Evolutionary conservation across 2,888 invertebrate genomes (phyloP), one percentile per base, ranked within the genome.

Genomic region (Synergus itoensis): DNA sequence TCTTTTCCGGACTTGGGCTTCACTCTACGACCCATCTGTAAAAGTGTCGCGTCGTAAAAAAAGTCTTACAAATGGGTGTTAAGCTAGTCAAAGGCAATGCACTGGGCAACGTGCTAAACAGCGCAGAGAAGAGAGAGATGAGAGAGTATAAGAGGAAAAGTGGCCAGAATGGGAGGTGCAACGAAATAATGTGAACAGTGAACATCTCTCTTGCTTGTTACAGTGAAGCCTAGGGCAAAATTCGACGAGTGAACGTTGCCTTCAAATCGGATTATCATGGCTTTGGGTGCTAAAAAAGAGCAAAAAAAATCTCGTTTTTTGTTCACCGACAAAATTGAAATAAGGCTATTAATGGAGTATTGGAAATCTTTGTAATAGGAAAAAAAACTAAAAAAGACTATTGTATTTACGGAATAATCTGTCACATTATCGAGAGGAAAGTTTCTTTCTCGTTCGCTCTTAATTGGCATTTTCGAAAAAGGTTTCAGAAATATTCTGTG

Each of bases 51-150:
- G 64, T 18, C 81, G 77, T 83, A 82, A 85, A 86, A 85, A 86
- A 84, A 83, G 79, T 84, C 81, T 77, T 83, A 81, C 82, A 84
- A 86, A 86, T 85, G 84, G 83, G 81, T 81, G 82, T 83, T 82
- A 80, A 86, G 83, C 80, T 53, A 53, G 53, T 36, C n/a, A 53
- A 36, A 73, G 36, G 69, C 69, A 73, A 53, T 63, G n/a, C 62
- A 53, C 73, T 18, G 53, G 57, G 18, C 60, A 36, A 60, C 57
- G 64, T 18, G 48, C 67, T 73, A 36, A 73, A 53, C 21, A 60
- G 21, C 18, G 53, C 5, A 28, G 36, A 53, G 43, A 0, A 28
- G 28, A 65, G 40, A 36, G 48, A 53, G 53, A 28, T 18, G 21
- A 73, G 36, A 53, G 73, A 36, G 73, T 28, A 36, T 28, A 5